Evolutionary conservation across 2,113 vertebrate genomes (phyloP), one percentile per base, ranked within the genome.

Genomic region (Calonectris borealis): DNA sequence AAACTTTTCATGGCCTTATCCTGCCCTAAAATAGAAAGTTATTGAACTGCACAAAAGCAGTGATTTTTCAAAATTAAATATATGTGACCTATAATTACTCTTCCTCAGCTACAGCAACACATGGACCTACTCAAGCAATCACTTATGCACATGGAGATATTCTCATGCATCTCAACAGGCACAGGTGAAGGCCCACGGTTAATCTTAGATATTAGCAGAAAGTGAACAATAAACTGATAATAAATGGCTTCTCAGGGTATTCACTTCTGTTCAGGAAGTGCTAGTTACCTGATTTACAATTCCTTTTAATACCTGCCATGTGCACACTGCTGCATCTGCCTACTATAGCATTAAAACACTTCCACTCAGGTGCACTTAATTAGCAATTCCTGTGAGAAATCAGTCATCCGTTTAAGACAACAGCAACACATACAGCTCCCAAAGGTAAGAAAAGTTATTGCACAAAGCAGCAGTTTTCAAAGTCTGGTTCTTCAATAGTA

Each of bases 51-150:
- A 83, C 38, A 82, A 44, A 86, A 87, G 62, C 16, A 58, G 77
- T 76, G 70, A 94, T 95, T 91, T 97, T 86, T 94, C 91, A 94
- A 62, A 89, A 79, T 79, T 89, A 89, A 96, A 69, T 94, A 42
- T 68, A 42, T 27, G 58, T 85, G 91, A 94, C 89, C 42, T 87
- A 13, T 57, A 91, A 89, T 94, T 95, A 85, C 27, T 81, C 62
- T 85, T 86, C 42, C 57, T 70, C 51, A 61, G 58, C 51, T 38
- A 22, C 6, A 54, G 0, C 5, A 80, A 52, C 77, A 72, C 73
- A 58, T 8, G 11, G 57, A 36, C 29, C 57, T 90, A 58, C 90
- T 95, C 52, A 86, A 80, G 54, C 60, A 78, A 75, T 66, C 86
- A 27, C 9, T 88, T 84, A 55, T 5, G n/a, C 70, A 71, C 46